Evolutionary conservation across 2,113 vertebrate genomes (phyloP).

Genomic region (Rafetus swinhoei): DNA sequence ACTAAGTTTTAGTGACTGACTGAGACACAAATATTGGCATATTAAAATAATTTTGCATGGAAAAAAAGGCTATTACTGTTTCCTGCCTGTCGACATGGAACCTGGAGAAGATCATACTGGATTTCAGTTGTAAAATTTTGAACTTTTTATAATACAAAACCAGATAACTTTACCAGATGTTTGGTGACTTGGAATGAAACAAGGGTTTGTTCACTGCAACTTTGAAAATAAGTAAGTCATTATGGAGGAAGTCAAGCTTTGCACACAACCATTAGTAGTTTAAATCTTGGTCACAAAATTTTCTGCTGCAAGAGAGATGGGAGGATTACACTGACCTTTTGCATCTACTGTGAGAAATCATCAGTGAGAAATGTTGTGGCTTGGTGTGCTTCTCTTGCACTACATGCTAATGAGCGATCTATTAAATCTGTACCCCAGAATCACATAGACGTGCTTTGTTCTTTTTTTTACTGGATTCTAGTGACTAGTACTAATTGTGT

Average conservation of each 20-base stretch:
- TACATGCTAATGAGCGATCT: neutral
- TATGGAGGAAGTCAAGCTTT: neutral
- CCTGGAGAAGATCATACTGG: neutral
- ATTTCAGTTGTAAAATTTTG: neutral
- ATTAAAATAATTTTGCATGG: neutral
- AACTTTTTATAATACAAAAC: neutral
- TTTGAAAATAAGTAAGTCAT: neutral
- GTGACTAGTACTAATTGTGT: constrained; percentile 1
- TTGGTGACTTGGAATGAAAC: neutral
- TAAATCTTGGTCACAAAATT: neutral
- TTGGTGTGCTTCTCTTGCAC: neutral
- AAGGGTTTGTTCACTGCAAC: neutral
- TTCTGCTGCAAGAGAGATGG: neutral
- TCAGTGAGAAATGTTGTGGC: neutral
- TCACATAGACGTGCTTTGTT: neutral
- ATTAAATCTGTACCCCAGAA: neutral
- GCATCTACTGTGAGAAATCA: neutral
- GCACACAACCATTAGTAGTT: neutral
- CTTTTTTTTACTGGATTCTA: neutral
- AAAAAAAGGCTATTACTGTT: neutral
- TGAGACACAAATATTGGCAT: neutral
- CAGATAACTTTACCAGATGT: rapidly evolving
- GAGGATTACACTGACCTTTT: neutral
- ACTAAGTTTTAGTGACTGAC: neutral
- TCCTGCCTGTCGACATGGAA: neutral